Conservation (phyloP, 1,140 invertebrate genomes). For the Hyles euphorbiae region DNA sequence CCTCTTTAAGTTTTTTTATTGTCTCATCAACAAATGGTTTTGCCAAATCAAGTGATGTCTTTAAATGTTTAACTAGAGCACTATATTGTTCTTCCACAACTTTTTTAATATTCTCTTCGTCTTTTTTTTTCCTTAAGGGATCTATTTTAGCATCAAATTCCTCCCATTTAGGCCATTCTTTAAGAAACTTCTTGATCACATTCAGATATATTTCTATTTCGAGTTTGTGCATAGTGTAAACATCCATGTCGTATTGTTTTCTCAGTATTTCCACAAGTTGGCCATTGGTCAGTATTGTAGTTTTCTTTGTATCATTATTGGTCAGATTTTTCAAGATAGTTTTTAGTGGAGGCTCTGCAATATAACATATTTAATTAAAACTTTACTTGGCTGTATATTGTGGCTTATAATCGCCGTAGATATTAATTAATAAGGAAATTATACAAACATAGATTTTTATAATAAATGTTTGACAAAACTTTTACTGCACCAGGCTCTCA, state of each 20-base stretch:
- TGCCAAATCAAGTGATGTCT: constrained; percentile 24
- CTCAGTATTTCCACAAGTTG: constrained; percentile 52
- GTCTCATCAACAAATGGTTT: constrained; percentile 25
- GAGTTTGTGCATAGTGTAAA: constrained; percentile 29
- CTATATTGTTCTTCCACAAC: constrained; percentile 37
- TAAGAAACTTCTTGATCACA: constrained; percentile 54
- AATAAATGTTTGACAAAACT: too few relatives aligned
- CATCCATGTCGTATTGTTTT: constrained; percentile 45
- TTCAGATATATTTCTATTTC: constrained; percentile 54
- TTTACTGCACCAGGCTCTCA: too few relatives aligned
- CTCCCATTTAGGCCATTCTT: constrained; percentile 63
- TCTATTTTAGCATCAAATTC: constrained; percentile 40
- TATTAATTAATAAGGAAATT: too few relatives aligned
- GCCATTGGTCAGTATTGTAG: constrained; percentile 50
- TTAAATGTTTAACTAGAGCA: constrained; percentile 40
- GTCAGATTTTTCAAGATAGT: constrained; percentile 44
- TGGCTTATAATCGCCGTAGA: too few relatives aligned
- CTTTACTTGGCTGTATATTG: too few relatives aligned
- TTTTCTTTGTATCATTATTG: constrained; percentile 41
- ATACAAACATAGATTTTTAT: too few relatives aligned
- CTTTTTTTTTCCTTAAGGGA: constrained; percentile 25
- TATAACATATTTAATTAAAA: not conserved
- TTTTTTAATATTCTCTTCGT: constrained; percentile 19
- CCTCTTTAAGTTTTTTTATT: not conserved
- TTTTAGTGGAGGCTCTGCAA: constrained; percentile 31